Evolutionary conservation across 2,797 vertebrate genomes (phyloP).

Genomic region (Premnoplex brunnescens): DNA sequence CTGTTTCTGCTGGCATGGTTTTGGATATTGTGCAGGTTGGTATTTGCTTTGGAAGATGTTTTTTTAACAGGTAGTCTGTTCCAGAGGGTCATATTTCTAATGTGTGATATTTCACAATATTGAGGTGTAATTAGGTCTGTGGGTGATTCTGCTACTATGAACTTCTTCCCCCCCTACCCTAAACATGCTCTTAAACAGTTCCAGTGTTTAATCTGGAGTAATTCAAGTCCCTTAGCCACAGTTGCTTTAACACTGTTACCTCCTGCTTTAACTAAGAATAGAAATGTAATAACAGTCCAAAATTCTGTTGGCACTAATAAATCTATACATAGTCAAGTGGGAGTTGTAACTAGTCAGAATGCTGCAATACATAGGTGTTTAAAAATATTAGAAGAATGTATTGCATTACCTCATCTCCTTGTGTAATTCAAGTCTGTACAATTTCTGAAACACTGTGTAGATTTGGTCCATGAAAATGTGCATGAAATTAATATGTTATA

Average conservation of each 20-base stretch:
- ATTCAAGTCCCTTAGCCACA: neutral
- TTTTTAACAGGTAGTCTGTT: neutral
- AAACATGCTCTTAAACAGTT: neutral
- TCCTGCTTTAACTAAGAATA: neutral
- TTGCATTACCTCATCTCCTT: neutral
- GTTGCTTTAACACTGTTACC: neutral
- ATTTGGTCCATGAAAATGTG: neutral
- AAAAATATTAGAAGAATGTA: neutral
- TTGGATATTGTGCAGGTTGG: constrained; percentile 95
- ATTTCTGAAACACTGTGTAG: neutral
- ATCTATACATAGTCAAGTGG: neutral
- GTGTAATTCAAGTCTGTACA: neutral
- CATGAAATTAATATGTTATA: neutral
- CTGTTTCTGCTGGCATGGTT: constrained; percentile 95
- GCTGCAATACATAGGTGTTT: neutral
- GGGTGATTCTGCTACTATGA: neutral
- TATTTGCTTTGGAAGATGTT: neutral
- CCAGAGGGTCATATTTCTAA: neutral
- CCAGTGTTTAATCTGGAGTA: neutral
- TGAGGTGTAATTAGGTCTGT: neutral
- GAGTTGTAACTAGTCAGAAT: neutral
- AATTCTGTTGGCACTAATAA: neutral
- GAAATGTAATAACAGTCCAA: neutral
- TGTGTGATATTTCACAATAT: neutral
- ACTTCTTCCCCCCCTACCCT: neutral